Evolutionary conservation across 1,140 invertebrate genomes (phyloP).

Genomic region (Tyrophagus putrescentiae): DNA sequence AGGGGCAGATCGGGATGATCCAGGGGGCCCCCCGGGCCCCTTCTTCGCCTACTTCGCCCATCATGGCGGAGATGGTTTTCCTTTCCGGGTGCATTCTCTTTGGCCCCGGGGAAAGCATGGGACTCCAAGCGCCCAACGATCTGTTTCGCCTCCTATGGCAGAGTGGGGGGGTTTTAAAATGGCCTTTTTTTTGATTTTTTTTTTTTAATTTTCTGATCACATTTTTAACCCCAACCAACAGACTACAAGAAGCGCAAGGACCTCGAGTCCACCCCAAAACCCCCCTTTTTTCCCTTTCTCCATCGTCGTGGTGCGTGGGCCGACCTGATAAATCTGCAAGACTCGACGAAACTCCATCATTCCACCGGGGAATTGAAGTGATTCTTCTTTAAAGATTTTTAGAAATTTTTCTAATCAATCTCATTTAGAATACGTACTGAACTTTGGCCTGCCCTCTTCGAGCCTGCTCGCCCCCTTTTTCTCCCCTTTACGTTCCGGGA

Average conservation of each 20-base stretch:
- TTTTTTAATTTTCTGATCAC: background rate
- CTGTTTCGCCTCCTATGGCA: constrained; percentile 43
- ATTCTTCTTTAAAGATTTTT: too few relatives aligned
- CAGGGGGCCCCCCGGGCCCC: constrained; percentile 38
- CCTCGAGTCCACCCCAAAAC: constrained; percentile 86
- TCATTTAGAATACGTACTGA: too few relatives aligned
- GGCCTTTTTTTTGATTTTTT: too few relatives aligned
- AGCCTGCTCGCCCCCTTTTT: constrained; percentile 80
- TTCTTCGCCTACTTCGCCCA: constrained; percentile 44
- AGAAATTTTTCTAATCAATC: too few relatives aligned
- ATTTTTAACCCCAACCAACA: constrained; percentile 10
- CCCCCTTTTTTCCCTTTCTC: constrained; percentile 97
- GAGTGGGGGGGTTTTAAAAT: constrained; percentile 44
- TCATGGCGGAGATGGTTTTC: constrained; percentile 44
- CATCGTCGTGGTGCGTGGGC: constrained; percentile 95
- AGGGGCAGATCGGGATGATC: constrained; percentile 41
- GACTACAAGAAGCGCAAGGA: constrained; percentile 64
- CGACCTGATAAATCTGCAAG: constrained; percentile 95
- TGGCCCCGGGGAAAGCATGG: constrained; percentile 40
- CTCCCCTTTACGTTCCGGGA: constrained; percentile 84
- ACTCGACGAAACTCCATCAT: constrained; percentile 88
- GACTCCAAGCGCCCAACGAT: constrained; percentile 43
- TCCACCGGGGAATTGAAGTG: constrained; percentile 86
- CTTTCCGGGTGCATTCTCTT: constrained; percentile 44
- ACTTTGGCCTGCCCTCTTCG: constrained; percentile 86